phyloP scores from a whole-genome alignment of 2,113 vertebrate species.

The Chiloscyllium plagiosum region DNA sequence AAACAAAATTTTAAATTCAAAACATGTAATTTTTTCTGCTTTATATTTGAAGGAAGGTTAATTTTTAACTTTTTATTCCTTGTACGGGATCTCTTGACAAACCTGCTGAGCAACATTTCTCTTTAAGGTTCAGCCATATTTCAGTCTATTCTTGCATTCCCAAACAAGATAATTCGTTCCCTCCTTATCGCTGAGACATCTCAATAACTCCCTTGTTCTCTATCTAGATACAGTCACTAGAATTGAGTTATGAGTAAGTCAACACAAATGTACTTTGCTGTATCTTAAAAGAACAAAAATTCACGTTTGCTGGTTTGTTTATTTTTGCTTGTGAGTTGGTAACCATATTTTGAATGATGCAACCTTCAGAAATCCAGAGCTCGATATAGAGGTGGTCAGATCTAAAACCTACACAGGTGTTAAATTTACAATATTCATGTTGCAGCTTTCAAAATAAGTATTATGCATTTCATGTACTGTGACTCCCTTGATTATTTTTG shows the following conservation, averaged over 20 bases:
- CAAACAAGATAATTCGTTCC: background rate
- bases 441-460: constrained; percentile 1
- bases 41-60: background rate
- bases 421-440: background rate
- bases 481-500: background rate
- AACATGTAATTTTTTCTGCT: background rate
- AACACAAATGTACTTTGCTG: background rate
- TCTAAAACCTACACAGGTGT: background rate
- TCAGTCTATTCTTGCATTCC: background rate
- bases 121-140: background rate
- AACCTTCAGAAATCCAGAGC: background rate
- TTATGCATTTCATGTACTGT: background rate
- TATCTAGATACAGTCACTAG: background rate
- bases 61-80: background rate
- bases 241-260: background rate
- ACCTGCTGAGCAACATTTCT: background rate
- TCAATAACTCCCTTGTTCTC: background rate
- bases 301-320: background rate
- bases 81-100: background rate
- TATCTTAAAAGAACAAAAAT: background rate
- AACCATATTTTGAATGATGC: background rate
- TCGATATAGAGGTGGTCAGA: background rate
- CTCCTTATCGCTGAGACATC: background rate
- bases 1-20: background rate
- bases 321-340: background rate